Percentiles rank a stretch among this genome's conserved stretches.
Evolutionary conservation across 1,140 invertebrate species (phyloP).

Genomic region (Sinella curviseta): DNA sequence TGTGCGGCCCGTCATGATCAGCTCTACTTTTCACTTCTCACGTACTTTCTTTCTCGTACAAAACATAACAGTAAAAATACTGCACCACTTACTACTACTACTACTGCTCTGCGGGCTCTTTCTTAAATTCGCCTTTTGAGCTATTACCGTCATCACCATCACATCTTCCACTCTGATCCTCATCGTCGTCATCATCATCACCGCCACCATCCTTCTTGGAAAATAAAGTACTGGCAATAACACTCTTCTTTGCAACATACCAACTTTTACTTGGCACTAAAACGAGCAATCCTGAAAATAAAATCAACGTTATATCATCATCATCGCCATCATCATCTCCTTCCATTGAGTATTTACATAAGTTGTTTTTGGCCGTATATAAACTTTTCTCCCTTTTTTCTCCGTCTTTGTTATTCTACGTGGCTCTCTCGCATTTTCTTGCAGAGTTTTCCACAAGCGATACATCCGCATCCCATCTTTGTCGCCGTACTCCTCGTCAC

Average conservation of each 20-base stretch:
- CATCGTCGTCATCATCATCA: not conserved
- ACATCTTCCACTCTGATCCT: not conserved
- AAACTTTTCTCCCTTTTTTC: not conserved
- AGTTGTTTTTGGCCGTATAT: not conserved
- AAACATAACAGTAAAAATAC: not conserved
- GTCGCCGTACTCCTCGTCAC: not conserved
- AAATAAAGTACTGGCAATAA: slow-evolving; percentile 22
- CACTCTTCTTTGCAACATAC: not conserved
- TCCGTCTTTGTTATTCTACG: not conserved
- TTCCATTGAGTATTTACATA: not conserved
- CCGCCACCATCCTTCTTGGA: not conserved
- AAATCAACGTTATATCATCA: slow-evolving; percentile 2
- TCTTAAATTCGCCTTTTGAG: slow-evolving; percentile 2
- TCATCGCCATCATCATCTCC: not conserved
- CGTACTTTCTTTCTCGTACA: slow-evolving; percentile 15
- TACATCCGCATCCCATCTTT: not conserved
- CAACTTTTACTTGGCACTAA: not conserved
- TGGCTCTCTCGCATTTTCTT: not conserved
- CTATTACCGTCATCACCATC: slow-evolving; percentile 12
- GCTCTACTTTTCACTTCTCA: slow-evolving; percentile 20
- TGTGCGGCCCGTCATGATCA: slow-evolving; percentile 5
- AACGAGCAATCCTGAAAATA: not conserved
- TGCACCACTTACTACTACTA: not conserved
- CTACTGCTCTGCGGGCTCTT: not conserved
- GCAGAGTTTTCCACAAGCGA: not conserved